Evolutionary conservation across 1,140 invertebrate species (phyloP), one percentile per base, ranked within the genome.

Genomic region (Melitaea cinxia): DNA sequence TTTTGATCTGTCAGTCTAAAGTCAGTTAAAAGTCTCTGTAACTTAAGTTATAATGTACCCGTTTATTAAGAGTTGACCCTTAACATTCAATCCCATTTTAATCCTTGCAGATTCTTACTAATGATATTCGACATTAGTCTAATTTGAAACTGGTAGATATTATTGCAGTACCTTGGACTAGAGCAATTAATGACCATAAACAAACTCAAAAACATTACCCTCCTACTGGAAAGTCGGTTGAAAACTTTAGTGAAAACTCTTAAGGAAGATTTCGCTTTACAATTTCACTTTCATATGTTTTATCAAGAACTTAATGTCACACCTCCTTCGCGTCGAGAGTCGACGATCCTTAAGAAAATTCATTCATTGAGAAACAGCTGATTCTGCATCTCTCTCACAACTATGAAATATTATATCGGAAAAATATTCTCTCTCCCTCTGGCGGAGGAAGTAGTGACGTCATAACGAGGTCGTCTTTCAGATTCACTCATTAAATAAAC

Each of bases 401-500:
- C 54, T 56, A 42, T 55, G 17, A 17, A 53, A 65, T 53, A 61
- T 73, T 47, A 21, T 62, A 68, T 66, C 24, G 35, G 47, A 52
- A 72, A 63, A 47, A 75, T 1, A 23, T 58, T 65, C 72, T n/a
- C 6, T 85, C 80, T 76, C 79, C 12, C 54, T 86, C 77, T 66
- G 23, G 50, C 75, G 63, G 78, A 84, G 78, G 69, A 83, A 82
- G 70, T 75, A 73, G 78, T 89, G 88, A 90, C 88, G 88, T 90
- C 85, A 88, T 85, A 88, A 88, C 85, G 83, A 90, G 82, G 79
- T 83, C 85, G 85, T 85, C 84, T 85, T 79, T 85, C 81, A 82
- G 80, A 86, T 88, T 85, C 82, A 84, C 88, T 88, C 85, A 90
- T 90, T 90, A 90, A 90, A 90, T 88, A 90, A 90, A 90, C 85